Evolutionary conservation across 2,888 invertebrate species (phyloP).

Genomic region (Cryptus armator): DNA sequence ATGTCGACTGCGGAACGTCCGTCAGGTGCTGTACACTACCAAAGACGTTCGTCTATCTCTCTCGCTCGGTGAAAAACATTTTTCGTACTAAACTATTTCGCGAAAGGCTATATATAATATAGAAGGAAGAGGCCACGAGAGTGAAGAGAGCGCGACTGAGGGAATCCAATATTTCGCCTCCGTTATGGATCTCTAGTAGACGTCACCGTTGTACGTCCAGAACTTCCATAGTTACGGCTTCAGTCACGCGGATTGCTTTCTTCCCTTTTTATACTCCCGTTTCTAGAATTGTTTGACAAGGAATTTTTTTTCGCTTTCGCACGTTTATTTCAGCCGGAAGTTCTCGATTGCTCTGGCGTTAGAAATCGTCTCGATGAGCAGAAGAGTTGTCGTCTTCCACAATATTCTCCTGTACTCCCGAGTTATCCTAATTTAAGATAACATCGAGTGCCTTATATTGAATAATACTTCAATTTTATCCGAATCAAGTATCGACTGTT

Average conservation of each 20-base stretch:
- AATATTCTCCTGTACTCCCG: neutral
- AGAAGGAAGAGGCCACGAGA: neutral
- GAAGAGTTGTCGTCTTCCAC: neutral
- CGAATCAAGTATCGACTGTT: no score
- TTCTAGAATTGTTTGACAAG: constrained; percentile 68
- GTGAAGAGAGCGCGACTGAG: constrained; percentile 9
- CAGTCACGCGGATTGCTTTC: constrained; percentile 74
- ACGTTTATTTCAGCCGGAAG: neutral
- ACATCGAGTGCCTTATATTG: no score
- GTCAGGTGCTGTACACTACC: neutral
- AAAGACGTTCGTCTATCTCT: neutral
- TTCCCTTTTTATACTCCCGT: constrained; percentile 65
- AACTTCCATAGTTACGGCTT: constrained; percentile 74
- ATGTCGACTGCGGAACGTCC: constrained; percentile 35
- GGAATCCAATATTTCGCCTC: constrained; percentile 50
- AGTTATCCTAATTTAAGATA: no score
- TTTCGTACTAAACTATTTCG: constrained; percentile 57
- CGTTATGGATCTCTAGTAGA: constrained; percentile 43
- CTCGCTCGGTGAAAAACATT: constrained; percentile 27
- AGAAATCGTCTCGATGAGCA: neutral
- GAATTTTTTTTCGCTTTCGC: constrained; percentile 13
- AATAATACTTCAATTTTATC: no score
- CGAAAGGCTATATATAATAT: constrained; percentile 12
- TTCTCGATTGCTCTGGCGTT: neutral
- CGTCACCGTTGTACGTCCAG: constrained; percentile 59